These are phyloP conservation scores for Loriculus beryllinus DNA, from an alignment of 2,797 vertebrate species.

Conservation along the genomic window DNA sequence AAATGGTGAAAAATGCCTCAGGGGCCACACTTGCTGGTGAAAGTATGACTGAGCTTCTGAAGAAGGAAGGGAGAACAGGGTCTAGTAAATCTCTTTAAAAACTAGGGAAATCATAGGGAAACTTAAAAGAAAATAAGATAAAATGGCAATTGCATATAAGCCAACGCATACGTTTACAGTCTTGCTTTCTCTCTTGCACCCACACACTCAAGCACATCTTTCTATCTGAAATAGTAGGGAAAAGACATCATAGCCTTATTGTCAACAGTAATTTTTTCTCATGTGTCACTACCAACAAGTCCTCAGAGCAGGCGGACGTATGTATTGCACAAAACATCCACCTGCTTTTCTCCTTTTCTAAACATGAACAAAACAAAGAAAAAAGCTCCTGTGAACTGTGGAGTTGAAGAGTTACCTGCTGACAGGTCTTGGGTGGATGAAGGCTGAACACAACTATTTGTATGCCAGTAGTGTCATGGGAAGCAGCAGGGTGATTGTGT, in stretches of 20 bases:
- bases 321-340: neutral
- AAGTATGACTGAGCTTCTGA: neutral
- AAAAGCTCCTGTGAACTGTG: neutral
- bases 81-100: neutral
- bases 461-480: neutral
- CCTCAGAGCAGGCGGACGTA: neutral
- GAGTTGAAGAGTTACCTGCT: neutral
- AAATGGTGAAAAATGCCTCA: neutral
- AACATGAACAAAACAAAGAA: neutral
- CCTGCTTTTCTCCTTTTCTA: neutral
- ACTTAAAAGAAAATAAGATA: slow-evolving; percentile 5
- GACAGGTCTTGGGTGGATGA: neutral
- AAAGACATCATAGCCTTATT: neutral
- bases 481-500: neutral
- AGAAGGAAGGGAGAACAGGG: neutral
- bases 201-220: neutral
- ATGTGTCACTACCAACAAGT: neutral
- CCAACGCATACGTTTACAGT: neutral
- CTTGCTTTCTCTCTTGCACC: slow-evolving; percentile 12
- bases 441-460: neutral
- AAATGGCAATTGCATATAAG: slow-evolving; percentile 20
- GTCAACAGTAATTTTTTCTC: slow-evolving; percentile 32
- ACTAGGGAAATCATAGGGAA: neutral
- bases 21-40: neutral
- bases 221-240: neutral